These are phyloP conservation scores for Tokudaia tokunoshimensis DNA, from an alignment of 2,797 vertebrate genomes.

Conservation along the genomic window DNA sequence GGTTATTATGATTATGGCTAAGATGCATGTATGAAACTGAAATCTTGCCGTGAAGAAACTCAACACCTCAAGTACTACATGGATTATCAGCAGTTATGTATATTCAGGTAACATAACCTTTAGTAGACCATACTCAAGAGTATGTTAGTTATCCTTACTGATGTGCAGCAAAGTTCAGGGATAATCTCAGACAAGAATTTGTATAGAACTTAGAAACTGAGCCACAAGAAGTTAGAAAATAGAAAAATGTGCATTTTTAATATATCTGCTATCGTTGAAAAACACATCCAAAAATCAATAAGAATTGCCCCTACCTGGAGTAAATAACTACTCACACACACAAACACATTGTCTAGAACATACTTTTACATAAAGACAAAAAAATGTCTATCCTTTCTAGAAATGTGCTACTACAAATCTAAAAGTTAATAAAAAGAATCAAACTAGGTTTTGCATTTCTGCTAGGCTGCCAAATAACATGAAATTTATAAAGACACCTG, in stretches of 20 bases:
- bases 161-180: neutral
- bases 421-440: neutral
- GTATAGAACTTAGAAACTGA: neutral
- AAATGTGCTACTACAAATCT: neutral
- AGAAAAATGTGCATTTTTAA: neutral
- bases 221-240: neutral
- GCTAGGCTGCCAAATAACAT: neutral
- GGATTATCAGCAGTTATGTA: no score
- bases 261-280: neutral
- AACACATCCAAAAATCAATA: neutral
- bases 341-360: neutral
- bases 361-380: neutral
- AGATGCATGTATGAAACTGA: neutral
- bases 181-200: neutral
- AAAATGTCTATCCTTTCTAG: neutral
- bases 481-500: neutral
- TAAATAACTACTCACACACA: neutral
- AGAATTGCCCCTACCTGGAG: rapidly evolving
- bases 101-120: neutral
- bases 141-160: neutral
- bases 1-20: neutral
- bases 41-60: neutral
- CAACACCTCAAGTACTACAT: neutral
- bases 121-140: neutral
- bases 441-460: neutral